Evolutionary conservation across 2,113 vertebrate genomes (phyloP).

Genomic region (Oplegnathus fasciatus): DNA sequence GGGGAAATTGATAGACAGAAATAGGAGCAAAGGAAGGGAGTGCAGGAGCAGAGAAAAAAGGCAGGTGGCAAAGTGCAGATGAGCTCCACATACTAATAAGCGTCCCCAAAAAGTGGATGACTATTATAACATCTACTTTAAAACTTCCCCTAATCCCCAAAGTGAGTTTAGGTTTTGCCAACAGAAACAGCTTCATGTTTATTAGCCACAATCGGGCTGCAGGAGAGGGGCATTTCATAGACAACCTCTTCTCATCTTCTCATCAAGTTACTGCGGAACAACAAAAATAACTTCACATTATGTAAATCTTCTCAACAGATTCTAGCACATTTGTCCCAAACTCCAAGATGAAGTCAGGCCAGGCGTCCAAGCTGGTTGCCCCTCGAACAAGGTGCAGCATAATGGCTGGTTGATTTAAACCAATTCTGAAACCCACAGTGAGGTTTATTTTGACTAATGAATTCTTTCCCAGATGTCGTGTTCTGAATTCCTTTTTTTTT

Average conservation of each 20-base stretch:
- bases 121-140: slow-evolving; percentile 2
- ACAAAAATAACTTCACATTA: not conserved
- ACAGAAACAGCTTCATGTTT: not conserved
- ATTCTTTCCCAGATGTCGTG: not conserved
- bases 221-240: slow-evolving; percentile 5
- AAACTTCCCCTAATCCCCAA: slow-evolving; percentile 34
- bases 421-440: not conserved
- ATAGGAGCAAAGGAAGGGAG: slow-evolving; percentile 13
- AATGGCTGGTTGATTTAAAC: slow-evolving; percentile 16
- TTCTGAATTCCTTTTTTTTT: not conserved
- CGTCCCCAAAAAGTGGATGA: not conserved
- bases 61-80: slow-evolving; percentile 32
- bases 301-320: not conserved
- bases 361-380: not conserved
- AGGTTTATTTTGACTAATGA: slow-evolving; percentile 17
- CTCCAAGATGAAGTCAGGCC: not conserved
- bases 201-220: not conserved
- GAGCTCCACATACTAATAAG: slow-evolving; percentile 47
- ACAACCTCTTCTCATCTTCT: slow-evolving; percentile 1
- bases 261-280: not conserved
- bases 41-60: slow-evolving; percentile 24
- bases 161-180: slow-evolving; percentile 8
- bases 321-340: slow-evolving; percentile 4
- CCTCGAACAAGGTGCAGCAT: not conserved
- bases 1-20: slow-evolving; percentile 40